These are phyloP conservation scores for Chrysotoxum bicinctum DNA, from an alignment of 2,888 invertebrate genomes.

Conservation along the genomic window DNA sequence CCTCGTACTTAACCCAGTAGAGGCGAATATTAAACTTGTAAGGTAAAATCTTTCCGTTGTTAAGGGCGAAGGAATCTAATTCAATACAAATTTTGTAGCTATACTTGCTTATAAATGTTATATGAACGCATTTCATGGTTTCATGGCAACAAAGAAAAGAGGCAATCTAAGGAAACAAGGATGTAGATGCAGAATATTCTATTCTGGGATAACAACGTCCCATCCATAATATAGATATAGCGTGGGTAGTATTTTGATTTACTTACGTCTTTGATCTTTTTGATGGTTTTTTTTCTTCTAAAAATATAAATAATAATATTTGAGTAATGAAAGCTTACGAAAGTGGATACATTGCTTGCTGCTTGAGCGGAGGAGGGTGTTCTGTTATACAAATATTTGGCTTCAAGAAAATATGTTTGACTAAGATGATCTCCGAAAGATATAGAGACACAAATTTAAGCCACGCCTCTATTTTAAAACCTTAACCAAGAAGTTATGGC, in stretches of 20 bases:
- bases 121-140: not conserved
- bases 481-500: too few relatives aligned
- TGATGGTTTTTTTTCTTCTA: not conserved
- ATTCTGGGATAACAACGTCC: not conserved
- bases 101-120: not conserved
- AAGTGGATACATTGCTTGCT: not conserved
- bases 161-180: not conserved
- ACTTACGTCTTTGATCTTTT: slow-evolving; percentile 9
- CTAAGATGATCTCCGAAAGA: not conserved
- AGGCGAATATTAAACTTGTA: slow-evolving; percentile 30
- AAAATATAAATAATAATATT: not conserved
- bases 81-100: slow-evolving; percentile 20
- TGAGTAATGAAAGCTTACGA: not conserved
- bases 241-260: slow-evolving; percentile 19
- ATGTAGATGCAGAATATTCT: not conserved
- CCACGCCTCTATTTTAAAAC: too few relatives aligned
- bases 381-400: not conserved
- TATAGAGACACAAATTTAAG: too few relatives aligned
- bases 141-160: not conserved
- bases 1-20: slow-evolving; percentile 3
- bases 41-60: slow-evolving; percentile 5
- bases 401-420: not conserved
- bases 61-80: slow-evolving; percentile 33
- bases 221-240: not conserved
- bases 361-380: not conserved